A percentile compares a stretch with the other conserved stretches of the same genome.
Conservation (phyloP, 1,140 invertebrate species). For the Penaeus vannamei region DNA sequence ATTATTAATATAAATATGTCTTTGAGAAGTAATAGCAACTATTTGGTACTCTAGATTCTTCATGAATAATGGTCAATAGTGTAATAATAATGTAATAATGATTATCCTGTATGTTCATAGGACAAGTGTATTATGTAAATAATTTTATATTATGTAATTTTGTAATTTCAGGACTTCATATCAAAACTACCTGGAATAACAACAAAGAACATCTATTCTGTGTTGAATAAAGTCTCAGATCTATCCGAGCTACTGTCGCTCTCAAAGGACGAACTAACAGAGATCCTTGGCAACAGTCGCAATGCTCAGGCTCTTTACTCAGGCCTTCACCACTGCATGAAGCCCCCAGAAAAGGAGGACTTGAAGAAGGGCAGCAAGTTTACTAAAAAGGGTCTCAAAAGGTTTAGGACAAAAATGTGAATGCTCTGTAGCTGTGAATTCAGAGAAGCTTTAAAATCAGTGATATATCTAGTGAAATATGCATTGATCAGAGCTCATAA, state of each 20-base stretch:
- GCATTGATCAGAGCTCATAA: too few relatives aligned
- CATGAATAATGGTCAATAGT: too few relatives aligned
- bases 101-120: too few relatives aligned
- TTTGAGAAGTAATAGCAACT: background rate
- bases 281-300: constrained; percentile 77
- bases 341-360: constrained; percentile 50
- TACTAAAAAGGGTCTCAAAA: constrained; percentile 49
- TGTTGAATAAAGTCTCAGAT: constrained; percentile 86
- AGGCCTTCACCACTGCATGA: constrained; percentile 71
- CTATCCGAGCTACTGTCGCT: constrained; percentile 74
- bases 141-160: background rate
- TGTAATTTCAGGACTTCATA: constrained; percentile 85
- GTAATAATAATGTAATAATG: too few relatives aligned
- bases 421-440: too few relatives aligned
- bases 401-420: constrained; percentile 24
- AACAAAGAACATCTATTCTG: constrained; percentile 84
- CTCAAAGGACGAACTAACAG: constrained; percentile 77
- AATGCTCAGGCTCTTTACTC: constrained; percentile 72
- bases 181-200: constrained; percentile 91
- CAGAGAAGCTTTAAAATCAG: too few relatives aligned
- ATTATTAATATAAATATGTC: background rate
- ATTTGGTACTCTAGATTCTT: background rate
- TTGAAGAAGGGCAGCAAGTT: constrained; percentile 41
- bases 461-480: too few relatives aligned
- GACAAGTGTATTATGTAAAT: too few relatives aligned